Percentiles rank a stretch among this genome's conserved stretches.
Evolutionary conservation across 2,888 invertebrate species (phyloP).

Genomic region (Caenorhabditis afra): DNA sequence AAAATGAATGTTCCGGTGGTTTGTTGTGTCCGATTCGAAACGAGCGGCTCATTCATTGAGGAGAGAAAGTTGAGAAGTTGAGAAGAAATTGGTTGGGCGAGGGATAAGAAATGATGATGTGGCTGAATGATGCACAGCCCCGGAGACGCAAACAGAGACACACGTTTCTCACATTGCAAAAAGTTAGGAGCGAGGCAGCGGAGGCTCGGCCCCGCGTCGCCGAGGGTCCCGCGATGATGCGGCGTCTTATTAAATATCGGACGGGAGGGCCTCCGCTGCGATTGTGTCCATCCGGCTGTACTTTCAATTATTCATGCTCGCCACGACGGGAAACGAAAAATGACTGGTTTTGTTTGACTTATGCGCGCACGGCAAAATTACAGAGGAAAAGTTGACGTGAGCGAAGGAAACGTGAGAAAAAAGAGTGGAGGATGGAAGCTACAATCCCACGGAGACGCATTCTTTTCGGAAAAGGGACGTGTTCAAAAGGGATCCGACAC

Average conservation of each 20-base stretch:
- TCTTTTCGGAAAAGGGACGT: conserved; percentile 5
- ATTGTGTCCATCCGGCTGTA: conserved; percentile 8
- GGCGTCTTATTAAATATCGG: conserved; percentile 51
- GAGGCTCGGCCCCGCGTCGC: conserved; percentile 27
- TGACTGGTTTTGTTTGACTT: neutral
- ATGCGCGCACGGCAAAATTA: too few relatives aligned
- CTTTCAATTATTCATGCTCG: conserved; percentile 15
- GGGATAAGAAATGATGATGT: conserved; percentile 58
- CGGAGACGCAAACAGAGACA: conserved; percentile 52
- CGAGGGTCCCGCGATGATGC: conserved; percentile 13
- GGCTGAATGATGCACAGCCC: conserved; percentile 41
- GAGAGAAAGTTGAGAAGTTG: conserved; percentile 47
- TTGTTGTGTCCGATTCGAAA: conserved; percentile 1
- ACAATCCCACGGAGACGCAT: conserved; percentile 9
- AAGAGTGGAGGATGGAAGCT: neutral
- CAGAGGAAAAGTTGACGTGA: too few relatives aligned
- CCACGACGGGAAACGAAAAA: neutral
- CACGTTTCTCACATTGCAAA: conserved; percentile 60
- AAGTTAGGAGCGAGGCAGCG: conserved; percentile 39
- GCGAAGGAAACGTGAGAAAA: neutral
- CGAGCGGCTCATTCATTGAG: conserved; percentile 32
- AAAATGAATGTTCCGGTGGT: neutral
- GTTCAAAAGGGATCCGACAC: conserved; percentile 34
- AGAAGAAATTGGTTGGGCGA: conserved; percentile 22
- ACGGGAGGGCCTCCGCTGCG: neutral